Evolutionary conservation across 2,888 invertebrate genomes (phyloP).

Genomic region (Tachystola acroxantha): DNA sequence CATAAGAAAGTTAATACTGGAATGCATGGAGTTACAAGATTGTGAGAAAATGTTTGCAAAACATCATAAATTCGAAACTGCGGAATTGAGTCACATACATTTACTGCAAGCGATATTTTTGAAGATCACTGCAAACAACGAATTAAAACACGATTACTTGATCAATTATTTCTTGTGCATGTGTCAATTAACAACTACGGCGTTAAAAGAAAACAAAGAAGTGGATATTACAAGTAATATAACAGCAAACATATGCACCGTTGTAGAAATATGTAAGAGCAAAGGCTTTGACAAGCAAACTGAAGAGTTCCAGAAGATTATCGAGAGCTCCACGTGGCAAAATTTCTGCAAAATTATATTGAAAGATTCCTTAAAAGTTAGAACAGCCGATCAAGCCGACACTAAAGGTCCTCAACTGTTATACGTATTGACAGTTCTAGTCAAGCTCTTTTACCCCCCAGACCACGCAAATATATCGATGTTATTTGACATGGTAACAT

Average conservation of each 20-base stretch:
- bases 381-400: slow-evolving; percentile 43
- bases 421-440: slow-evolving; percentile 72
- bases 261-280: slow-evolving; percentile 38
- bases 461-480: slow-evolving; percentile 68
- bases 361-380: slow-evolving; percentile 80
- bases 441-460: slow-evolving; percentile 73
- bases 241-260: slow-evolving; percentile 41
- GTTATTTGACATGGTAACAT: slow-evolving; percentile 85
- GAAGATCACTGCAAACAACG: slow-evolving; percentile 58
- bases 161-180: slow-evolving; percentile 75
- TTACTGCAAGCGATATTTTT: slow-evolving; percentile 75
- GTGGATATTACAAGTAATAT: slow-evolving; percentile 33
- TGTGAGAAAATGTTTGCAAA: slow-evolving; percentile 77
- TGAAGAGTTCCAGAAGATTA: slow-evolving; percentile 54
- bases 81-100: slow-evolving; percentile 77
- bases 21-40: slow-evolving; percentile 77
- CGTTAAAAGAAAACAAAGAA: slow-evolving; percentile 62
- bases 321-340: slow-evolving; percentile 73
- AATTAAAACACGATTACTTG: slow-evolving; percentile 54
- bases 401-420: slow-evolving; percentile 68
- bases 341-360: slow-evolving; percentile 81
- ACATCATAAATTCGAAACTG: slow-evolving; percentile 80
- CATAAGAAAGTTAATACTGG: slow-evolving; percentile 77
- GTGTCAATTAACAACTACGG: slow-evolving; percentile 69
- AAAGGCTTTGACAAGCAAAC: slow-evolving; percentile 39